Conservation (phyloP, 1,140 invertebrate species). For the Orius insidiosus region DNA sequence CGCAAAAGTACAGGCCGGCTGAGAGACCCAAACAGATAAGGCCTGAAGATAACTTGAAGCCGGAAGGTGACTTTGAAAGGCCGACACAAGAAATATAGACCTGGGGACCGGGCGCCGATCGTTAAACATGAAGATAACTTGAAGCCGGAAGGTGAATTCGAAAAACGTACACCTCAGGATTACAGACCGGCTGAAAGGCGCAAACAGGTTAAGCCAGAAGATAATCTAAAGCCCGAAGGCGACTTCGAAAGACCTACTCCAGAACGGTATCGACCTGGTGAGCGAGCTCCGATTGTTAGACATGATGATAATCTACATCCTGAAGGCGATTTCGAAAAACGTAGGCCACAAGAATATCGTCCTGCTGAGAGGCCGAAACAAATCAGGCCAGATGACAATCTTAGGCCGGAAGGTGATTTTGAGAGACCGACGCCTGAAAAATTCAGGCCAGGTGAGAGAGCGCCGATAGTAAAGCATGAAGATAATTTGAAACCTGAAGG, state of each 20-base stretch:
- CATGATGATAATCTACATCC: conserved; percentile 24
- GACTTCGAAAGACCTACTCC: conserved; percentile 34
- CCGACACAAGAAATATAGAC: conserved; percentile 8
- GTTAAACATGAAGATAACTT: conserved; percentile 37
- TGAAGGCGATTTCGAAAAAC: conserved; percentile 28
- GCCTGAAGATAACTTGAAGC: conserved; percentile 33
- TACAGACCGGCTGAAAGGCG: conserved; percentile 20
- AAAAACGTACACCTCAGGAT: conserved; percentile 22
- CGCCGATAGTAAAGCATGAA: conserved; percentile 17
- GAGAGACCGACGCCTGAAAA: conserved; percentile 22
- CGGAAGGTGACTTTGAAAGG: conserved; percentile 35
- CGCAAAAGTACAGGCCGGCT: conserved; percentile 28
- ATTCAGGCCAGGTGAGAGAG: conserved; percentile 22
- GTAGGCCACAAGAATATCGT: conserved; percentile 11
- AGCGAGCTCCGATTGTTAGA: conserved; percentile 22
- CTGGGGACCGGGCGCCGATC: conserved; percentile 26
- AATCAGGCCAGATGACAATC: conserved; percentile 32
- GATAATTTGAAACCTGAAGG: conserved; percentile 37
- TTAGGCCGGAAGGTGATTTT: conserved; percentile 33
- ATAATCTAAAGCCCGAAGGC: conserved; percentile 36
- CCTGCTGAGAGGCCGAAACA: conserved; percentile 25
- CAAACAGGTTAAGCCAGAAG: conserved; percentile 22
- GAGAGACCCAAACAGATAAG: conserved; percentile 11
- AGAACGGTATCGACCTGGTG: conserved; percentile 25
- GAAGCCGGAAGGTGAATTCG: conserved; percentile 31